Base-by-base conservation (phyloP, 2,797 vertebrate species). In the Eulemur rubriventer region DNA sequence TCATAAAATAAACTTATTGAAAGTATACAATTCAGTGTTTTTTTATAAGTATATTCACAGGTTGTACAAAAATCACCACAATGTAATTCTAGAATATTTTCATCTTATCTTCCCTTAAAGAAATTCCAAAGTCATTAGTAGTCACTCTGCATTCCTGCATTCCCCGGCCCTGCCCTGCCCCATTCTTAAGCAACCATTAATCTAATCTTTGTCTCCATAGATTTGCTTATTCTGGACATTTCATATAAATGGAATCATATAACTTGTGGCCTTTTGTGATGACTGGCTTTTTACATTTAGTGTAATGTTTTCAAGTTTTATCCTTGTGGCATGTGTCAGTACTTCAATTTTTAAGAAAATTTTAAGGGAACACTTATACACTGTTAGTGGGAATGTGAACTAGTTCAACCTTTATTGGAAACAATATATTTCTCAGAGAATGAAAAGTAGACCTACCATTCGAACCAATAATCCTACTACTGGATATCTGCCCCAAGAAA, bases 31-130 rank as follows among this genome's bases (percentile, higher is more conserved):
- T 67, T 65, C 13, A 46, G n/a, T 72, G 46, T 38, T 57, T 76
- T 75, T 85, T 35, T 57, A 11, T 3, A 59, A 52, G 76, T 88
- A 55, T 88, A 94, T 75, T 84, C 63, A 89, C 3, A 50, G 26
- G 2, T 57, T 94, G 30, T 84, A 35, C 4, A 59, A 50, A 13
- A 57, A 57, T 91, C 17, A 59, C n/a, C 70, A 89, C 35, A 91
- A 61, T 91, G 43, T 80, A 67, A 80, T 41, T 80, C 69, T 88
- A 67, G 88, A 84, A 38, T 38, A 52, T 35, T 84, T 95, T 83
- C n/a, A 48, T 67, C 8, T 80, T 82, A 55, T 86, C 18, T 81
- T 82, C 14, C 33, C 41, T 83, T 75, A 65, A 85, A 92, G 67
- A 81, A 80, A 43, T 75, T 9, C 14, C 61, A 3, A 48, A 18